Conservation (phyloP, 2,113 vertebrate species). For the Chamaetylas fuelleborni region DNA sequence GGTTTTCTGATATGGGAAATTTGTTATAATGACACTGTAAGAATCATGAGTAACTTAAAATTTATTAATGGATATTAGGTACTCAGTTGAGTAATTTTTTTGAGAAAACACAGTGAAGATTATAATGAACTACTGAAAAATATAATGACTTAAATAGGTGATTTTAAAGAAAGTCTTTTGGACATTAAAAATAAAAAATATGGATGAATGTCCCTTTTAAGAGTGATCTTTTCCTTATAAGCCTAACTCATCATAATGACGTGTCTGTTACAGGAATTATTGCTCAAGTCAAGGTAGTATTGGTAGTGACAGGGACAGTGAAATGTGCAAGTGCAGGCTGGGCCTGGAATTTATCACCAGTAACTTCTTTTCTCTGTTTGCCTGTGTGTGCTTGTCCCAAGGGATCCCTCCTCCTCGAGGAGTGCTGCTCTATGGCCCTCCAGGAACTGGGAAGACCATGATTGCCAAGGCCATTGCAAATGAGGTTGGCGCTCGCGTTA, state of each 20-base stretch:
- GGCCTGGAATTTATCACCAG: background rate
- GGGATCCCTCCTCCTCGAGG: slow-evolving; percentile 90
- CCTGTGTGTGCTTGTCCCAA: slow-evolving; percentile 51
- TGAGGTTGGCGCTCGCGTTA: slow-evolving; percentile 88
- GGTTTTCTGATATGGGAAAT: background rate
- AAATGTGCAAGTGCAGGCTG: background rate
- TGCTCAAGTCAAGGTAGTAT: background rate
- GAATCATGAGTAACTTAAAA: background rate
- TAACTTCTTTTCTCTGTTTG: background rate
- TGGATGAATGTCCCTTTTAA: background rate
- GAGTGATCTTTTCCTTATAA: background rate
- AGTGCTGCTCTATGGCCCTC: slow-evolving; percentile 90
- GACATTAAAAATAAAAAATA: background rate
- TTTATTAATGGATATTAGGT: background rate
- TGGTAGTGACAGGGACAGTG: background rate
- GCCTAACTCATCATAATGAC: background rate
- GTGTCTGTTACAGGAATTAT: background rate
- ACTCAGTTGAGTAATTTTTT: background rate
- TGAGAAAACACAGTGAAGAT: background rate
- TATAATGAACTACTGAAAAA: background rate
- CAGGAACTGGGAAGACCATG: slow-evolving; percentile 96
- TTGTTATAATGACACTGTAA: background rate
- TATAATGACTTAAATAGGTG: background rate
- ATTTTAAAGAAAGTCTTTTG: background rate
- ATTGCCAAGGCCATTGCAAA: slow-evolving; percentile 91